Evolutionary conservation across 2,797 vertebrate species (phyloP).

Genomic region (Sebastes wilsoni): DNA sequence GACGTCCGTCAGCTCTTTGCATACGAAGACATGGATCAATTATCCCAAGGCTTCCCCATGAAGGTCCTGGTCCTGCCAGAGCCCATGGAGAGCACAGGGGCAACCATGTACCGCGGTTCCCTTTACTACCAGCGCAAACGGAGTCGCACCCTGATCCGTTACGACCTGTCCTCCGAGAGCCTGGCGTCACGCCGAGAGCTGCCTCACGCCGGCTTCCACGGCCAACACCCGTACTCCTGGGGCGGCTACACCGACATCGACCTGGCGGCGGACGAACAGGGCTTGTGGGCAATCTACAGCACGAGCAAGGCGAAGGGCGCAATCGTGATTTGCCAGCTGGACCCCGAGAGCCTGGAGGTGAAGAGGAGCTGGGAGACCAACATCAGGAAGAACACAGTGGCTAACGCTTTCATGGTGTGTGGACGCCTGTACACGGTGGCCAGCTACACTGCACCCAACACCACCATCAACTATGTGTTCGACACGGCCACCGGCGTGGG

Average conservation of each 20-base stretch:
- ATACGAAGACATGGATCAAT: slow-evolving; percentile 85
- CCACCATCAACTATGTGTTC: slow-evolving; percentile 88
- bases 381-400: slow-evolving; percentile 90
- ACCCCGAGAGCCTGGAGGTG: slow-evolving; percentile 86
- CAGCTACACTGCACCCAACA: slow-evolving; percentile 86
- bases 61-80: slow-evolving; percentile 90
- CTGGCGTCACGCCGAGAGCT: slow-evolving; percentile 84
- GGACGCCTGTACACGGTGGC: slow-evolving; percentile 90
- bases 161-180: slow-evolving; percentile 83
- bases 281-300: slow-evolving; percentile 94
- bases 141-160: slow-evolving; percentile 86
- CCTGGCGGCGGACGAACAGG: slow-evolving; percentile 88
- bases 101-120: slow-evolving; percentile 84
- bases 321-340: slow-evolving; percentile 89
- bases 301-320: slow-evolving; percentile 88
- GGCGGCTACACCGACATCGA: slow-evolving; percentile 96
- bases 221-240: slow-evolving; percentile 93
- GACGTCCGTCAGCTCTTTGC: slow-evolving; percentile 91
- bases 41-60: slow-evolving; percentile 87
- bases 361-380: slow-evolving; percentile 89
- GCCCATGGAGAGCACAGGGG: slow-evolving; percentile 91
- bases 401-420: slow-evolving; percentile 92
- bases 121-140: slow-evolving; percentile 89
- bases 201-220: slow-evolving; percentile 87
- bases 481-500: slow-evolving; percentile 81